phyloP scores from a whole-genome alignment of 2,797 vertebrate genomes.

The Heterohyrax brucei region DNA sequence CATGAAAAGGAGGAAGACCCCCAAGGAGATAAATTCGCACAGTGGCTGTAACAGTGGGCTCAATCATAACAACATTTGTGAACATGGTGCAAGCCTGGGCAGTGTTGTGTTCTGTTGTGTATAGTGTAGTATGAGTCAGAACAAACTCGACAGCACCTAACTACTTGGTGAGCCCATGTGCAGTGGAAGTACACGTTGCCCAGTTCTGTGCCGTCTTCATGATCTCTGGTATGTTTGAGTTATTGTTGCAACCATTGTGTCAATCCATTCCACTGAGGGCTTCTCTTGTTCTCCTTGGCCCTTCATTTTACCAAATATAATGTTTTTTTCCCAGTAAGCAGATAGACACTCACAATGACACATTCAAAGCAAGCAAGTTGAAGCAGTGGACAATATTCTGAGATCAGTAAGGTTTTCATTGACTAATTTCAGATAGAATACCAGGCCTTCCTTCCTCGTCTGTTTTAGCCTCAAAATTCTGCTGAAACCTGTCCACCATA shows the following conservation, averaged over 20 bases:
- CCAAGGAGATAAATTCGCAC: too few relatives aligned
- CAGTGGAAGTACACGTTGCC: background rate
- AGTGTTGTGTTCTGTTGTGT: too few relatives aligned
- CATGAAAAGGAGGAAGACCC: background rate
- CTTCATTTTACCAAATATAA: background rate
- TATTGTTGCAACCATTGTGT: background rate
- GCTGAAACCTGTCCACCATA: background rate
- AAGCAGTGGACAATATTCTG: background rate
- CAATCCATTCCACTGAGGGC: background rate
- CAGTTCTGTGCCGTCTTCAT: background rate
- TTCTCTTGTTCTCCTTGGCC: background rate
- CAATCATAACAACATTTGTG: too few relatives aligned
- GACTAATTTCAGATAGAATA: background rate
- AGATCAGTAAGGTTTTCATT: background rate
- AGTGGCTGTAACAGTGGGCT: too few relatives aligned
- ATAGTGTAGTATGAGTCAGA: too few relatives aligned
- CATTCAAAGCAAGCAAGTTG: background rate
- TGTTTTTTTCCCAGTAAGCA: background rate
- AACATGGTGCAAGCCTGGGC: too few relatives aligned
- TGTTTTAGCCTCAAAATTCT: background rate
- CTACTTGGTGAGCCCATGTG: background rate
- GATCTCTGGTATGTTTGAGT: background rate
- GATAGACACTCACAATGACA: background rate
- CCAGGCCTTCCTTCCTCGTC: background rate
- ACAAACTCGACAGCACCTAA: too few relatives aligned